These are phyloP conservation scores for Rhinichthys klamathensis DNA, from an alignment of 2,113 vertebrate genomes.

Conservation along the genomic window DNA sequence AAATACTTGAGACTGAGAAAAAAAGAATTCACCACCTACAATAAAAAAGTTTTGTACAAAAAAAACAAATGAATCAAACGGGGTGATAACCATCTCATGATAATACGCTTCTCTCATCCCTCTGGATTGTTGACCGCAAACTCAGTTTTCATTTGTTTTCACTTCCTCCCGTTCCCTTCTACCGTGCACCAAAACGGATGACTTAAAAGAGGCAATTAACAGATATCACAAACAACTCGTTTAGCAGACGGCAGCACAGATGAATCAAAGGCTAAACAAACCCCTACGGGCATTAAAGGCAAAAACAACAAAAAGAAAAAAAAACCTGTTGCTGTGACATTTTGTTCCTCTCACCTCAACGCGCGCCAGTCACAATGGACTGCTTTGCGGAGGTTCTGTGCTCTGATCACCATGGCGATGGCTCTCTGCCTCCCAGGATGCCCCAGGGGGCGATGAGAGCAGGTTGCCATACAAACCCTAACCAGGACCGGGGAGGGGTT, in stretches of 20 bases:
- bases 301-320: conserved; percentile 78
- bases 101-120: neutral
- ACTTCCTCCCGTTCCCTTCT: conserved; percentile 1
- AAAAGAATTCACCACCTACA: neutral
- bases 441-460: conserved; percentile 63
- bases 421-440: conserved; percentile 75
- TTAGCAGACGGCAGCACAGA: conserved; percentile 61
- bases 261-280: conserved; percentile 68
- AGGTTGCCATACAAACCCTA: conserved; percentile 65
- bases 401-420: conserved; percentile 80
- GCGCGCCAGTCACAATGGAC: conserved; percentile 76
- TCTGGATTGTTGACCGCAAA: neutral
- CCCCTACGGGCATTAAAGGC: conserved; percentile 68
- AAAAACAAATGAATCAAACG: neutral
- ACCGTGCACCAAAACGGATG: conserved; percentile 46
- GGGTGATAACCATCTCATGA: neutral
- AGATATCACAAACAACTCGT: conserved; percentile 62
- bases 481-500: conserved; percentile 42
- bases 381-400: conserved; percentile 74
- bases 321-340: conserved; percentile 80
- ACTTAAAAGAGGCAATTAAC: conserved; percentile 61
- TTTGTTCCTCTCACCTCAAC: conserved; percentile 80
- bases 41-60: too few relatives aligned
- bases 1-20: neutral
- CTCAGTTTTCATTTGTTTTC: conserved; percentile 29